Conservation (phyloP, 92 coral and sea anemone species). For the Epizoanthus rinbou region DNA sequence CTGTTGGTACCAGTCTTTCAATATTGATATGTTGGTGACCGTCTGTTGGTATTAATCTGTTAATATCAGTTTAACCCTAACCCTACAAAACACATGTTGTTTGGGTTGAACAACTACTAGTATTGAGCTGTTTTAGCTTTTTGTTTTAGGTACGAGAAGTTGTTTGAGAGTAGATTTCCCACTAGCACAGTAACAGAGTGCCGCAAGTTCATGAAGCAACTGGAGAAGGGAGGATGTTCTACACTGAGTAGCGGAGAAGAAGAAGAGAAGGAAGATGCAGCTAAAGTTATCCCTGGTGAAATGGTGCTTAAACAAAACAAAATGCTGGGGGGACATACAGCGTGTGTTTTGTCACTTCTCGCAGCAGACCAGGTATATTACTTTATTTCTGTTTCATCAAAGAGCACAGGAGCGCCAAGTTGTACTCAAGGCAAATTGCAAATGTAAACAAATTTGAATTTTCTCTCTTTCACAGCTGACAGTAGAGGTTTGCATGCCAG, state of each 20-base stretch:
- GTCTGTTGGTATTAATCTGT: too few species aligned
- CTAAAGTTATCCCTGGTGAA: conserved; percentile 1
- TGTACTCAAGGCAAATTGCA: too few species aligned
- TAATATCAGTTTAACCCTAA: too few species aligned
- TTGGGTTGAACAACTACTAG: background rate
- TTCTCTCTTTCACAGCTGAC: conserved; percentile 1
- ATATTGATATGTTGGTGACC: too few species aligned
- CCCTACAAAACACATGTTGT: too few species aligned
- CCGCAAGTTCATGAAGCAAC: conserved; percentile 12
- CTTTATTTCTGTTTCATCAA: background rate
- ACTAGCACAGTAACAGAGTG: background rate
- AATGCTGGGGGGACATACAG: conserved; percentile 17
- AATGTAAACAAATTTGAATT: too few species aligned
- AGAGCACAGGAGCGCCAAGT: too few species aligned
- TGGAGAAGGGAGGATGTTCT: background rate
- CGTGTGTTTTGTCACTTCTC: conserved; percentile 15
- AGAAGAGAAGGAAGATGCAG: background rate
- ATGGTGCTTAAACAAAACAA: background rate
- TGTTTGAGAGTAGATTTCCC: conserved; percentile 7
- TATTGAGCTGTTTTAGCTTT: background rate
- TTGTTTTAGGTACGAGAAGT: conserved; percentile 4
- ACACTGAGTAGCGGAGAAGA: background rate
- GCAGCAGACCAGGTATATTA: conserved; percentile 23
- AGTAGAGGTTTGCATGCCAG: conserved; percentile 21
- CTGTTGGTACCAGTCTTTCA: too few species aligned